Conservation (phyloP, 2,888 invertebrate species). For the Parnassius orleans region DNA sequence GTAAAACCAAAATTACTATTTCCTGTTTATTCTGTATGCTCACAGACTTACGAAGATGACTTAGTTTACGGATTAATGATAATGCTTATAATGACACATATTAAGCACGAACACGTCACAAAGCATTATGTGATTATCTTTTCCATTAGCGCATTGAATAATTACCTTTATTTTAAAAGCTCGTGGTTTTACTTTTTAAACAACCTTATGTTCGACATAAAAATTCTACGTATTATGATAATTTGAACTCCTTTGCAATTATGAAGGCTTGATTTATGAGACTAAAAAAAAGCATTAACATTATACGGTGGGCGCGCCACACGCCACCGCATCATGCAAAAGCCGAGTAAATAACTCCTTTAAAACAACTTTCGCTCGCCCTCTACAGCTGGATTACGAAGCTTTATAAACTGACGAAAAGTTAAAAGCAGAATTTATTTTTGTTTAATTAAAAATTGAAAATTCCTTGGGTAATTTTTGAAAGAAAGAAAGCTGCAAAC, state of each 20-base stretch:
- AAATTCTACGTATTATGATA: slow-evolving; percentile 45
- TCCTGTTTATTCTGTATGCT: no score
- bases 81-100: no score
- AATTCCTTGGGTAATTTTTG: slow-evolving; percentile 1
- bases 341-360: slow-evolving; percentile 23
- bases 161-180: not conserved
- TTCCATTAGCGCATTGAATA: no score
- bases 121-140: no score
- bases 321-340: slow-evolving; percentile 48
- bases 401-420: slow-evolving; percentile 10
- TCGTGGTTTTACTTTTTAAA: not conserved
- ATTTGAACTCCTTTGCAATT: slow-evolving; percentile 57
- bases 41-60: no score
- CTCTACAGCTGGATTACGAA: slow-evolving; percentile 10
- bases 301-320: slow-evolving; percentile 52
- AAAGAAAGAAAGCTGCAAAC: slow-evolving; percentile 19
- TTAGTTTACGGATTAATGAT: no score
- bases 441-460: slow-evolving; percentile 10
- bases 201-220: slow-evolving; percentile 30
- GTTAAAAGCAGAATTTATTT: slow-evolving; percentile 3
- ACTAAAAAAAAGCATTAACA: slow-evolving; percentile 44
- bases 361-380: slow-evolving; percentile 5
- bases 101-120: no score
- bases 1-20: no score
- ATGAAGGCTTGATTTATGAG: slow-evolving; percentile 59